Evolutionary conservation across 1,140 invertebrate genomes (phyloP), one percentile per base, ranked within the genome.

Genomic region (Drosophila equinoxialis): DNA sequence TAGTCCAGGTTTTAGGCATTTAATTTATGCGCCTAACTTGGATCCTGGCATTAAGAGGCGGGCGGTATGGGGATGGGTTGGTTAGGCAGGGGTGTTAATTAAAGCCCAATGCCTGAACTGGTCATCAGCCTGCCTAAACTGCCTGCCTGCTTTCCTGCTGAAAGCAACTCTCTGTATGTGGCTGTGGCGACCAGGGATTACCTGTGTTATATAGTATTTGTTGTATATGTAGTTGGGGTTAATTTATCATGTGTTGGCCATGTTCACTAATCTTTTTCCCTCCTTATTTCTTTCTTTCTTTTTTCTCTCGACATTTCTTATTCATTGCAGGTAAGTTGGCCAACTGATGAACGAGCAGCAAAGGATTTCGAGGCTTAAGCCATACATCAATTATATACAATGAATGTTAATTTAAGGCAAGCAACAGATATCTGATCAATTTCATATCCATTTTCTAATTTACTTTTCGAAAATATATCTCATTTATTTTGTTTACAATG

Each of bases 1-100:
- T 65, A 71, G 75, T 64, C 74, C 48, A 26, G 69, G 71, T 67
- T 81, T 51, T 61, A 66, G 79, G 57, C 48, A 51, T 64, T 70
- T 74, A 78, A 81, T 82, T 82, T 81, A 81, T 81, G 74, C 79
- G 79, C 67, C 58, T 66, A 77, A 65, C 60, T 68, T 71, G 55
- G 33, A 65, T 51, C 37, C 54, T 30, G 63, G 58, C 30, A 23
- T 10, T 10, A 13, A 39, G 37, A 35, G 37, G 5, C 3, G n/a
- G 10, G 10, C 0, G 17, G 10, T 11, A 10, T 23, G 17, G 17
- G 14, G n/a, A 5, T 14, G 13, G 45, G 5, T 1, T 20, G 6
- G 14, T 7, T 8, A 14, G 14, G 45, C 3, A 11, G 17, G 14
- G 45, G 45, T 20, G 45, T 51, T 51, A 51, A 51, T 51, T 51